Conservation (phyloP, 1,140 invertebrate species). For the Drosophila ercepeae region DNA sequence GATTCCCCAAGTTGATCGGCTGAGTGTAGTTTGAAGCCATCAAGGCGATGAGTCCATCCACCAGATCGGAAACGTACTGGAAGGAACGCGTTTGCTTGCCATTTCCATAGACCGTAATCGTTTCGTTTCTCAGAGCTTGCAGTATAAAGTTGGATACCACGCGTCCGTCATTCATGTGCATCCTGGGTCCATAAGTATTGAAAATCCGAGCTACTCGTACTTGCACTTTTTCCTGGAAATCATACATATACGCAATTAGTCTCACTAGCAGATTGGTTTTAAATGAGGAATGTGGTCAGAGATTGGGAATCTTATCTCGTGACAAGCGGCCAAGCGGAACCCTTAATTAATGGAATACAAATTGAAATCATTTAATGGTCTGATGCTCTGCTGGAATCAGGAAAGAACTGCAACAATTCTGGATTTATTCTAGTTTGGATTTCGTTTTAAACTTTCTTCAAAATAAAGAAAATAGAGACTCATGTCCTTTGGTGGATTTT, state of each 20-base stretch:
- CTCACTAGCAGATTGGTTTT: not conserved
- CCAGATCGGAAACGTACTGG: slow-evolving; percentile 98
- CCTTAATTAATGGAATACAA: slow-evolving; percentile 32
- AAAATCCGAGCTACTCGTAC: slow-evolving; percentile 99
- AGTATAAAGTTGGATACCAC: slow-evolving; percentile 99
- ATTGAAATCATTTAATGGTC: slow-evolving; percentile 47
- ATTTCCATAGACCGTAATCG: slow-evolving; percentile 98
- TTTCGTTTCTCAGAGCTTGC: slow-evolving; percentile 97
- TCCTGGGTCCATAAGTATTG: slow-evolving; percentile 99
- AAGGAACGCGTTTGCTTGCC: slow-evolving; percentile 99
- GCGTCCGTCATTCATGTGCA: slow-evolving; percentile 99
- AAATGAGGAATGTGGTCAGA: slow-evolving; percentile 5
- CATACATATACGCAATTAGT: slow-evolving; percentile 7
- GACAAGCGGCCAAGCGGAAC: slow-evolving; percentile 23
- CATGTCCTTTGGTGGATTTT: not conserved
- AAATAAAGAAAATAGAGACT: too few relatives aligned
- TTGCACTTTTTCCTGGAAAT: slow-evolving; percentile 90
- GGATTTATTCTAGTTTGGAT: slow-evolving; percentile 1
- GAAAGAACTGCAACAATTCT: slow-evolving; percentile 33
- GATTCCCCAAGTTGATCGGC: slow-evolving; percentile 99
- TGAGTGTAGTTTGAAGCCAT: slow-evolving; percentile 97
- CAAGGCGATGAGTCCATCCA: slow-evolving; percentile 95
- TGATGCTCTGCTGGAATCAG: slow-evolving; percentile 40
- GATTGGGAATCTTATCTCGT: slow-evolving; percentile 35
- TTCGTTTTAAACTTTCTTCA: not conserved